Evolutionary conservation across 2,888 invertebrate species (phyloP).

Genomic region (Pachymerium ferrugineum): DNA sequence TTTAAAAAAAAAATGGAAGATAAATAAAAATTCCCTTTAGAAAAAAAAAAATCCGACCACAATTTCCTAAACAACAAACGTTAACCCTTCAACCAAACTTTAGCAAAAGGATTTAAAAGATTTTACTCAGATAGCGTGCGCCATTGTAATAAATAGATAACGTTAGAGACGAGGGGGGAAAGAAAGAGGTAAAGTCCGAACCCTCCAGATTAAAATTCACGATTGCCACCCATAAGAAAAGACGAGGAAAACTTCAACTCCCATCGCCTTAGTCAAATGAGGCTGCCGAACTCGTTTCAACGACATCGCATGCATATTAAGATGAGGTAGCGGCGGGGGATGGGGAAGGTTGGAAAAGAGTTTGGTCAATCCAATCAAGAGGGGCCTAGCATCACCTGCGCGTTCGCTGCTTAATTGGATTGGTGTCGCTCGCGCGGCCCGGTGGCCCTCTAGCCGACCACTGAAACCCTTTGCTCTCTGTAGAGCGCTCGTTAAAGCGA

Average conservation of each 20-base stretch:
- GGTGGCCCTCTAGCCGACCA: not conserved
- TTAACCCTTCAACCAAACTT: not conserved
- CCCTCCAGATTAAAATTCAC: slow-evolving; percentile 16
- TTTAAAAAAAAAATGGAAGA: not conserved
- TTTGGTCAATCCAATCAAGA: slow-evolving; percentile 27
- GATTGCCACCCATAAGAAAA: slow-evolving; percentile 25
- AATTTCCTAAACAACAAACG: not conserved
- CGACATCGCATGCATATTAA: slow-evolving; percentile 20
- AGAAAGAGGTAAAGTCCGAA: not conserved
- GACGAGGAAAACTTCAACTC: slow-evolving; percentile 5
- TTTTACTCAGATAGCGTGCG: not conserved
- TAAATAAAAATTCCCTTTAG: not conserved
- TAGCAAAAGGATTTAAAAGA: slow-evolving; percentile 1
- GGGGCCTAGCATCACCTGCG: slow-evolving; percentile 23
- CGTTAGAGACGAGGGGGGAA: not conserved
- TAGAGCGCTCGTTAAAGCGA: slow-evolving; percentile 23
- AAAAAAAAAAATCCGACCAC: not conserved
- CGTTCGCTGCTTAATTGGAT: slow-evolving; percentile 23
- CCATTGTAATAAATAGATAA: slow-evolving; percentile 14
- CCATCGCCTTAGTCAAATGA: slow-evolving; percentile 25
- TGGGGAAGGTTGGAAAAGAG: not conserved
- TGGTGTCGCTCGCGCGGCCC: slow-evolving; percentile 15
- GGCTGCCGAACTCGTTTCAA: slow-evolving; percentile 8
- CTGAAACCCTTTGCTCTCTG: slow-evolving; percentile 22
- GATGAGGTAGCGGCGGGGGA: not conserved